Base-by-base conservation (phyloP, 2,888 invertebrate species). In the Melanostoma scalare region DNA sequence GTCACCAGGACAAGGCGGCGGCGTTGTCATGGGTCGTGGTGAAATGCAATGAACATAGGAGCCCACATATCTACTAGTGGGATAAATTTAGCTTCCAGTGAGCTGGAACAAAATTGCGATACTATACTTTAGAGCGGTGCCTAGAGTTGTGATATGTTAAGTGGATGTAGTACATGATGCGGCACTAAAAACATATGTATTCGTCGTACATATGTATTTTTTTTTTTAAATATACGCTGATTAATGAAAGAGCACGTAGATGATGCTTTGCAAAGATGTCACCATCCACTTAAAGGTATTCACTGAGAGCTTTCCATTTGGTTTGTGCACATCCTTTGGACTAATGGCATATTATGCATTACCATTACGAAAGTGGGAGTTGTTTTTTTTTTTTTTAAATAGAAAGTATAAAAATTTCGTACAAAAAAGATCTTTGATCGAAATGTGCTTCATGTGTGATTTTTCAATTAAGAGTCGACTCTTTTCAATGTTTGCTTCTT, bases 41-140 rank as follows among this genome's bases (percentile, higher is more conserved):
- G 63, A 63, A 73, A 78, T 82, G 71, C 74, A 60, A 61, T 63
- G 71, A 71, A 55, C 50, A 61, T 35, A 58, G 46, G 50, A 44
- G 68, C 76, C 53, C 67, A 48, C 56, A 75, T 60, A 55, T 63
- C 65, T 79, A 55, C 53, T 79, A 65, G 74, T 79, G 55, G 84
- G 79, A 84, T 84, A 84, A 79, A 84, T 84, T 84, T 84, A 84
- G 79, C 79, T 84, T 75, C 84, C 79, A 84, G 84, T 84, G 84
- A 84, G 71, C 74, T 84, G 71, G 79, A 84, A 79, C 42, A 74
- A 84, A 79, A 84, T 84, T 75, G 84, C 74, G 65, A 84, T 84
- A 71, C 68, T 78, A 71, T 67, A 79, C 71, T 75, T 74, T 79
- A 50, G 74, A 35, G 50, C 46, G 63, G 44, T 42, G 65, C 74